Percentiles rank a stretch among this genome's conserved stretches.
Conservation (phyloP, 2,113 vertebrate species). For the Alces alces region DNA sequence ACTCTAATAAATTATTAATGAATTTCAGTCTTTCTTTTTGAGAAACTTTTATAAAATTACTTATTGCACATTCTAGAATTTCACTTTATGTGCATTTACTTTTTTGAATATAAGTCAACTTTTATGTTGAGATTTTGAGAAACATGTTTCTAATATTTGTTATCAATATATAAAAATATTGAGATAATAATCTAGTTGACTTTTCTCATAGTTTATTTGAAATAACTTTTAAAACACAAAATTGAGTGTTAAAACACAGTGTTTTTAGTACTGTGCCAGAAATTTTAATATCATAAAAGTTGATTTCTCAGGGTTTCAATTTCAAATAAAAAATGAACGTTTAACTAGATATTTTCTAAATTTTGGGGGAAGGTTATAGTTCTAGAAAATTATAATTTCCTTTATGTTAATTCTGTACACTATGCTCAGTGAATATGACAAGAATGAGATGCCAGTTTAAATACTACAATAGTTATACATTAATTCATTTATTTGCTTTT, state of each 20-base stretch:
- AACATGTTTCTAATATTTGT: background rate
- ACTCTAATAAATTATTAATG: constrained; percentile 35
- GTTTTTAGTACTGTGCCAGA: background rate
- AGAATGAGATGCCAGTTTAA: background rate
- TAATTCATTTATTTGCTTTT: background rate
- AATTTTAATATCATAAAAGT: background rate
- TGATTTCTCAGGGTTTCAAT: background rate
- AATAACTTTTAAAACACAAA: background rate
- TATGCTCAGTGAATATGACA: background rate
- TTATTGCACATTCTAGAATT: background rate
- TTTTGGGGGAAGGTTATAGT: background rate
- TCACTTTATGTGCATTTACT: background rate
- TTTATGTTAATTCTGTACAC: background rate
- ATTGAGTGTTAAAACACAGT: background rate
- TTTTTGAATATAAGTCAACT: background rate
- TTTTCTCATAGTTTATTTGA: background rate
- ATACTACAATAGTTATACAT: background rate
- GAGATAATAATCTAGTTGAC: background rate
- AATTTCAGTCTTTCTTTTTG: background rate
- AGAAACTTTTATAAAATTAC: background rate
- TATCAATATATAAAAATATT: background rate
- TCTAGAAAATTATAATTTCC: background rate
- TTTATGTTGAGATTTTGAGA: background rate
- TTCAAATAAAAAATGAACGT: background rate
- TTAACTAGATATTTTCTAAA: background rate